phyloP scores from a whole-genome alignment of 2,113 vertebrate genomes.

The Phainopepla nitens region DNA sequence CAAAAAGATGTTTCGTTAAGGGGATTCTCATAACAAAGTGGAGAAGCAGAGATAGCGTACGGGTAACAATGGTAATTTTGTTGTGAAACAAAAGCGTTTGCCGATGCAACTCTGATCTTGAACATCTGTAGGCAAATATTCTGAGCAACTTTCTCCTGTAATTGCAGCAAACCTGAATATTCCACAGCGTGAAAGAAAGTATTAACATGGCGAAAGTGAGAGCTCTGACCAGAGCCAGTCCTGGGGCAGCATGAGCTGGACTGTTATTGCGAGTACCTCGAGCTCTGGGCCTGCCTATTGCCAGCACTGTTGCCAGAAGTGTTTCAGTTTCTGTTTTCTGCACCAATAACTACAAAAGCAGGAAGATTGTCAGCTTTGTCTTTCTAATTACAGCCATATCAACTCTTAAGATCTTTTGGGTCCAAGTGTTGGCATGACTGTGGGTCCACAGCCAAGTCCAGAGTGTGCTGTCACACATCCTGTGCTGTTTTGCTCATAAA shows the following conservation, averaged over 20 bases:
- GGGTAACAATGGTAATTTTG: neutral
- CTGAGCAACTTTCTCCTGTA: neutral
- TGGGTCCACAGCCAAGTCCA: neutral
- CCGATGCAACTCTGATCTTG: neutral
- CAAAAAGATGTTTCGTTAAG: neutral
- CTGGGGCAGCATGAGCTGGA: neutral
- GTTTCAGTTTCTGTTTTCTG: neutral
- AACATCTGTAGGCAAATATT: neutral
- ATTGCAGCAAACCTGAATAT: neutral
- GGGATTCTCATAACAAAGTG: neutral
- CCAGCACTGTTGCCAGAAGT: neutral
- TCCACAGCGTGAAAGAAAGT: neutral
- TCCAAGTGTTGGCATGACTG: neutral
- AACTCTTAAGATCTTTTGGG: neutral
- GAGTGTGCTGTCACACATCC: neutral
- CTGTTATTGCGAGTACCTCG: neutral
- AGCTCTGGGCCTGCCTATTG: neutral
- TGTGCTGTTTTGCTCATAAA: neutral
- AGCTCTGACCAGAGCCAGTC: neutral
- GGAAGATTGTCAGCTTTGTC: neutral
- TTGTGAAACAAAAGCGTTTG: neutral
- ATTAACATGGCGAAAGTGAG: neutral
- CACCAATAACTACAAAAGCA: accelerated
- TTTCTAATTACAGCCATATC: neutral
- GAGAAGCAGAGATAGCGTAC: neutral